phyloP scores from a whole-genome alignment of 2,888 invertebrate species.

The Orthosia incerta region DNA sequence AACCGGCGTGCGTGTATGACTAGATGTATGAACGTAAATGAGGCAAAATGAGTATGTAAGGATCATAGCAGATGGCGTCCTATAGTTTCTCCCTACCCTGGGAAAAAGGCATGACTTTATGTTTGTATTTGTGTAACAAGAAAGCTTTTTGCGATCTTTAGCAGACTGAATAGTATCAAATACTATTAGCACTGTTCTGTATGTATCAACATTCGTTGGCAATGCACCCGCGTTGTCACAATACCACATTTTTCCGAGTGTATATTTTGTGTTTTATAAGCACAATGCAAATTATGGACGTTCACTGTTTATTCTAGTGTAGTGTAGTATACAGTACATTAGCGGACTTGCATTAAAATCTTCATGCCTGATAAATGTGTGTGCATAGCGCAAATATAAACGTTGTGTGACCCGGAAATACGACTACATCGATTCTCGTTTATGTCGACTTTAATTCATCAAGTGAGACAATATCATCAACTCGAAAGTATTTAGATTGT shows the following conservation, averaged over 20 bases:
- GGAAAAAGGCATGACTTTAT: too few relatives aligned
- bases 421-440: constrained; percentile 10
- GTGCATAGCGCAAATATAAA: background rate
- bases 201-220: background rate
- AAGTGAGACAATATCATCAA: constrained; percentile 7
- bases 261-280: background rate
- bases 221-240: background rate
- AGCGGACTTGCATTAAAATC: background rate
- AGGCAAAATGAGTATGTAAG: too few relatives aligned
- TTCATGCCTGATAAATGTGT: constrained; percentile 8
- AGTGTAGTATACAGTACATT: background rate
- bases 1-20: too few relatives aligned
- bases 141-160: background rate
- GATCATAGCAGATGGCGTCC: too few relatives aligned
- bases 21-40: too few relatives aligned
- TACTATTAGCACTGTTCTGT: background rate
- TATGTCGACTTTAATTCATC: background rate
- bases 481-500: background rate
- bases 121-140: background rate
- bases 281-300: constrained; percentile 8
- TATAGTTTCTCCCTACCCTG: too few relatives aligned
- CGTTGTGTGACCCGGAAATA: background rate
- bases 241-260: background rate
- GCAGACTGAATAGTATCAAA: background rate
- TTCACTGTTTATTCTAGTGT: background rate